Conservation (phyloP, 2,888 invertebrate species). For the Archips crataeganus region DNA sequence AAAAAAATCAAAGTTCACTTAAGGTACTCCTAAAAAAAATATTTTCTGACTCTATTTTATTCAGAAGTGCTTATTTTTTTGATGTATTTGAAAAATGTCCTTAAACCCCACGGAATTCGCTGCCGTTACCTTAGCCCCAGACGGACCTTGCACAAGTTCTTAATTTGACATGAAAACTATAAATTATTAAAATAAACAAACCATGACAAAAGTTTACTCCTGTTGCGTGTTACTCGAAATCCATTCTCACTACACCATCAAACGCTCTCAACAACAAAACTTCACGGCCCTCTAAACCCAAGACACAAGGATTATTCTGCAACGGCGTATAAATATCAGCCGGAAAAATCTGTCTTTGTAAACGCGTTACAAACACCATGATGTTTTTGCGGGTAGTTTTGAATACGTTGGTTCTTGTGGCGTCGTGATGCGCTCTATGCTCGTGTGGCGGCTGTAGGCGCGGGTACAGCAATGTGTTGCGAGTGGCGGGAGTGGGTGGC, state of each 20-base stretch:
- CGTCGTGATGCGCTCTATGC: conserved; percentile 50
- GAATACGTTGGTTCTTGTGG: conserved; percentile 49
- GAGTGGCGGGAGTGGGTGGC: conserved; percentile 53
- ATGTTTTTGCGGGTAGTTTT: conserved; percentile 43
- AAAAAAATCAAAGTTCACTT: no score
- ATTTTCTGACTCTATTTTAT: no score
- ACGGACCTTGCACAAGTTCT: not conserved
- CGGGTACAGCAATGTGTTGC: conserved; percentile 17
- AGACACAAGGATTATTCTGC: conserved; percentile 19
- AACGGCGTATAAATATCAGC: conserved; percentile 22
- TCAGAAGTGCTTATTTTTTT: no score
- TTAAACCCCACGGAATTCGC: no score
- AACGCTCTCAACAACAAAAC: conserved; percentile 47
- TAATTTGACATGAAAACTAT: conserved; percentile 56
- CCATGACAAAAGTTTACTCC: conserved; percentile 79
- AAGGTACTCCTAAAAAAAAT: no score
- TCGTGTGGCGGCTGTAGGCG: conserved; percentile 38
- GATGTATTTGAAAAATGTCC: no score
- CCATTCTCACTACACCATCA: conserved; percentile 66
- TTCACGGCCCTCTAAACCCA: conserved; percentile 9
- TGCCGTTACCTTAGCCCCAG: no score
- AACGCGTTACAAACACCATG: conserved; percentile 57
- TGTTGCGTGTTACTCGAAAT: conserved; percentile 80
- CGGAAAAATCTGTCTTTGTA: conserved; percentile 60
- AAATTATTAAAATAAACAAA: conserved; percentile 77